Conservation (phyloP, 2,113 vertebrate genomes). For the Gnathonemus echidnorhynchus region DNA sequence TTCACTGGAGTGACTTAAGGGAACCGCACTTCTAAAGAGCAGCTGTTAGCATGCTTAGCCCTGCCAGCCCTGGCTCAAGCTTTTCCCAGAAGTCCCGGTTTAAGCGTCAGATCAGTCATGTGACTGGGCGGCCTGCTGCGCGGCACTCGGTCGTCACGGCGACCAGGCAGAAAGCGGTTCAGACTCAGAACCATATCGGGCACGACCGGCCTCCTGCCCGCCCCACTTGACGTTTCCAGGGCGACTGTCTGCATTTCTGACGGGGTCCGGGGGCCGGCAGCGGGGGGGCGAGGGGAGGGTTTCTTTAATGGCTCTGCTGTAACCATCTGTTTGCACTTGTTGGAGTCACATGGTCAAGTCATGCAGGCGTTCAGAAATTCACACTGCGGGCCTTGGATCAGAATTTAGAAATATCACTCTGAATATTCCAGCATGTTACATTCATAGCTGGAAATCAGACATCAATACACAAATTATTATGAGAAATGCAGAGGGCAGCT, state of each 20-base stretch:
- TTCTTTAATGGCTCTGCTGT: not conserved
- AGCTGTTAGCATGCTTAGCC: not conserved
- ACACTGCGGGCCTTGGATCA: not conserved
- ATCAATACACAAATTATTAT: not conserved
- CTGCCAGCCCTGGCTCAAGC: not conserved
- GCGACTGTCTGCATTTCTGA: not conserved
- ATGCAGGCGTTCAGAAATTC: not conserved
- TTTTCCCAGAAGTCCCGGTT: not conserved
- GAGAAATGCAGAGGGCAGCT: not conserved
- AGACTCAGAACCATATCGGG: not conserved
- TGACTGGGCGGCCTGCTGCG: not conserved
- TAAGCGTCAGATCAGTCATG: not conserved
- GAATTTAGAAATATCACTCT: not conserved
- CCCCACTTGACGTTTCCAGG: not conserved
- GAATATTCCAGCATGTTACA: not conserved
- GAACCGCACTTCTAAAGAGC: not conserved
- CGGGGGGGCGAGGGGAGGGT: not conserved
- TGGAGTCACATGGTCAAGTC: not conserved
- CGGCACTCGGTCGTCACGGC: not conserved
- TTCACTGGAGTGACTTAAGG: not conserved
- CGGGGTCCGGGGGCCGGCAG: not conserved
- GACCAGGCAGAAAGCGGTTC: not conserved
- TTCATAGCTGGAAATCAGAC: not conserved
- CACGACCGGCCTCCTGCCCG: not conserved
- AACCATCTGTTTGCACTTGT: slow-evolving; percentile 15